These are phyloP conservation scores for Merops nubicus DNA, from an alignment of 2,113 vertebrate species.

Conservation along the genomic window DNA sequence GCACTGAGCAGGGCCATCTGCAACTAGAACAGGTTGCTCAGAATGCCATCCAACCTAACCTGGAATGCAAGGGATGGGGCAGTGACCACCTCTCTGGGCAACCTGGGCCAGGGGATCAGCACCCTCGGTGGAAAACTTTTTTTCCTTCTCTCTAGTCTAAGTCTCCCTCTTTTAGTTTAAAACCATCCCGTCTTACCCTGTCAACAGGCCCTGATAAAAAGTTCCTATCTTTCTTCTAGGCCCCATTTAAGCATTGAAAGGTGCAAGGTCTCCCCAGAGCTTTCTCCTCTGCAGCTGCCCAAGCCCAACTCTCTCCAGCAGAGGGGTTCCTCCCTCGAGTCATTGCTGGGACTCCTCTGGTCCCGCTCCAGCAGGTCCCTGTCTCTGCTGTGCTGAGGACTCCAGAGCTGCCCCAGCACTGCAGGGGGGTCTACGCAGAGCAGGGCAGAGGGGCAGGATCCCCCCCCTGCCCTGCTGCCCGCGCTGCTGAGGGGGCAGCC, in stretches of 20 bases:
- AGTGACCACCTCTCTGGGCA: too few species aligned
- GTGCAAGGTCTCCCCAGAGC: not conserved
- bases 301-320: too few species aligned
- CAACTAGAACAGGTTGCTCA: too few species aligned
- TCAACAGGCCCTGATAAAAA: too few species aligned
- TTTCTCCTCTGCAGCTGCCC: not conserved
- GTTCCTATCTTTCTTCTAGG: not conserved
- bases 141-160: too few species aligned
- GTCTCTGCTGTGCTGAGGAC: not conserved
- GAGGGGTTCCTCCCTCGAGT: too few species aligned
- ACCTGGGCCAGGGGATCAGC: too few species aligned
- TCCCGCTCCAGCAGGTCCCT: not conserved
- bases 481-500: not conserved
- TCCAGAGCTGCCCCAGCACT: not conserved
- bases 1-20: not conserved
- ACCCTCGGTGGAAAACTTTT: too few species aligned
- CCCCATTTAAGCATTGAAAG: not conserved
- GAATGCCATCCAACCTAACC: too few species aligned
- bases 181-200: too few species aligned
- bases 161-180: too few species aligned
- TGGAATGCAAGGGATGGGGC: too few species aligned
- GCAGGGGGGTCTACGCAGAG: not conserved
- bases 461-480: not conserved
- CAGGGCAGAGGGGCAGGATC: not conserved
- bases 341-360: not conserved